Evolutionary conservation across 2,113 vertebrate species (phyloP), one percentile per base, ranked within the genome.

Genomic region (Bambusicola thoracicus): DNA sequence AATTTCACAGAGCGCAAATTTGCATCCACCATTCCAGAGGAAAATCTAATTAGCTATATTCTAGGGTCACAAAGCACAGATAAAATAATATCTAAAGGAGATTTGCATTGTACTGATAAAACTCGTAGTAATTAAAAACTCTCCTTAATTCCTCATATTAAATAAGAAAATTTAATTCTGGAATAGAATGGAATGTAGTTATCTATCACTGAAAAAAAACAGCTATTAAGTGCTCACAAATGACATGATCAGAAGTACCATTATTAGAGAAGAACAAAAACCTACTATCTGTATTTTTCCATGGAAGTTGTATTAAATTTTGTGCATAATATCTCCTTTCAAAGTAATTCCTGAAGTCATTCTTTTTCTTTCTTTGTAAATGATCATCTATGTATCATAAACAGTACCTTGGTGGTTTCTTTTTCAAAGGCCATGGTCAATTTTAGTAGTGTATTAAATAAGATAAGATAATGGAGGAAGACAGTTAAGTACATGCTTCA

Each of bases 11-110:
- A 89, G 43, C 48, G 41, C 34, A 93, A 93, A 96, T 97, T 85
- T 94, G 65, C 91, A 96, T 92, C 67, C 78, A 96, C n/a, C 93
- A 84, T 94, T 97, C 89, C 85, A 96, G 92, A 87, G 96, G 96
- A 97, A 87, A 96, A 96, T 89, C 78, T 96, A 96, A 97, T 97
- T 98, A 96, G 75, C 94, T 79, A 74, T 89, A 94, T 96, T 93
- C 44, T 74, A 51, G 41, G 75, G 69, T 96, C 92, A 96, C n/a
- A 92, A 94, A 96, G 91, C 90, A 90, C 61, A 93, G 85, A 95
- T 21, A 97, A 63, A 92, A 58, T 92, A 95, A 86, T 90, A 74
- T 68, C 73, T 90, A 82, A 92, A 85, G 82, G 59, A 95, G 92
- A 98, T 96, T 78, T 94, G 75, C 87, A 96, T 89, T 87, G 76